Conservation (phyloP, 2,113 vertebrate species). For the Columbina picui region DNA sequence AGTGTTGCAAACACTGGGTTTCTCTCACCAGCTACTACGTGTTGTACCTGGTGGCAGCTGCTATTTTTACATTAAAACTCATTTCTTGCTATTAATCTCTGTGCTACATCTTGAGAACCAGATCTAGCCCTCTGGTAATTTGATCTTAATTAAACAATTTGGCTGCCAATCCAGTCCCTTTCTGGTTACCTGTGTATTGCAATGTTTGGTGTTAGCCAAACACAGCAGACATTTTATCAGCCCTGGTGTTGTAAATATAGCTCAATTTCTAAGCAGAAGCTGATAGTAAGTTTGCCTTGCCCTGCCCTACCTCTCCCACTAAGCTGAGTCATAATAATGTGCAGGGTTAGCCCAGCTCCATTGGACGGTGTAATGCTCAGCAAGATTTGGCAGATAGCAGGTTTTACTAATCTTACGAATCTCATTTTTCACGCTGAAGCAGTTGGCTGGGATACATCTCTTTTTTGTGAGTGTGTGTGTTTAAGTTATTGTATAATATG, state of each 20-base stretch:
- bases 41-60: slow-evolving; percentile 30
- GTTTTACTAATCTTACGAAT: background rate
- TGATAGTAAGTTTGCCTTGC: slow-evolving; percentile 59
- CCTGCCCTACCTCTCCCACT: slow-evolving; percentile 54
- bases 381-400: slow-evolving; percentile 59
- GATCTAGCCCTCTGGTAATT: slow-evolving; percentile 54
- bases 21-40: background rate
- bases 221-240: slow-evolving; percentile 26
- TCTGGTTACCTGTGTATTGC: slow-evolving; percentile 31
- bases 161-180: slow-evolving; percentile 37
- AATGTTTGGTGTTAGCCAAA: slow-evolving; percentile 59
- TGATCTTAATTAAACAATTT: slow-evolving; percentile 57
- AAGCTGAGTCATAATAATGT: slow-evolving; percentile 46
- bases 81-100: slow-evolving; percentile 18
- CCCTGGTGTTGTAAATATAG: slow-evolving; percentile 40
- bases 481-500: slow-evolving; percentile 14
- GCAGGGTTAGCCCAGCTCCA: background rate
- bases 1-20: background rate
- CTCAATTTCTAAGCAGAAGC: slow-evolving; percentile 13
- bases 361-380: slow-evolving; percentile 5
- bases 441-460: background rate
- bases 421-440: slow-evolving; percentile 16
- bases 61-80: slow-evolving; percentile 46
- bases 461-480: background rate
- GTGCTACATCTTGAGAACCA: slow-evolving; percentile 39